A percentile compares a stretch with the other conserved stretches of the same genome.
phyloP scores from a whole-genome alignment of 2,888 invertebrate species.

The Oligia strigilis region DNA sequence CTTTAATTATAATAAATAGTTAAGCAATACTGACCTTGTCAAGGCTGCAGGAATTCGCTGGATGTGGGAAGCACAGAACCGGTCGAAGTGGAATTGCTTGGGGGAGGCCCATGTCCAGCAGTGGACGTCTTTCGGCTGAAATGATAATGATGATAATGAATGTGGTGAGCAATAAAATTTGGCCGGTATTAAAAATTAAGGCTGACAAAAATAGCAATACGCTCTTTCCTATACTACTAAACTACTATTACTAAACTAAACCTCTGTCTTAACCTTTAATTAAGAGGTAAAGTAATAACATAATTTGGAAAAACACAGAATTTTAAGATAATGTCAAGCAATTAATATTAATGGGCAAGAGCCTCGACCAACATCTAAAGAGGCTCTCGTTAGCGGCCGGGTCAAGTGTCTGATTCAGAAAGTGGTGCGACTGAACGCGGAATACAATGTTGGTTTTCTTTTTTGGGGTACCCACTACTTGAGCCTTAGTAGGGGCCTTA shows the following conservation, averaged over 20 bases:
- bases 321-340: conserved; percentile 31
- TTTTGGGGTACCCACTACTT: conserved; percentile 29
- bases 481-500: too few relatives aligned
- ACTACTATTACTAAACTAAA: neutral
- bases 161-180: neutral
- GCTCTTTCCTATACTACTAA: neutral
- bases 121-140: too few relatives aligned
- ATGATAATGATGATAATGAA: too few relatives aligned
- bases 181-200: neutral
- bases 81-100: too few relatives aligned
- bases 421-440: conserved; percentile 13
- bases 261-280: neutral
- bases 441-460: conserved; percentile 33
- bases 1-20: neutral
- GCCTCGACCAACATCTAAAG: conserved; percentile 50
- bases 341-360: conserved; percentile 47
- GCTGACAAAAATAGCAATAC: neutral
- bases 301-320: conserved; percentile 4
- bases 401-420: conserved; percentile 44
- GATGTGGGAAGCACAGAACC: too few relatives aligned
- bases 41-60: too few relatives aligned
- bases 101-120: too few relatives aligned
- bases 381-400: conserved; percentile 53
- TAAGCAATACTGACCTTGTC: neutral
- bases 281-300: neutral